Conservation (phyloP, 2,888 invertebrate genomes). For the Mylabris sibirica region DNA sequence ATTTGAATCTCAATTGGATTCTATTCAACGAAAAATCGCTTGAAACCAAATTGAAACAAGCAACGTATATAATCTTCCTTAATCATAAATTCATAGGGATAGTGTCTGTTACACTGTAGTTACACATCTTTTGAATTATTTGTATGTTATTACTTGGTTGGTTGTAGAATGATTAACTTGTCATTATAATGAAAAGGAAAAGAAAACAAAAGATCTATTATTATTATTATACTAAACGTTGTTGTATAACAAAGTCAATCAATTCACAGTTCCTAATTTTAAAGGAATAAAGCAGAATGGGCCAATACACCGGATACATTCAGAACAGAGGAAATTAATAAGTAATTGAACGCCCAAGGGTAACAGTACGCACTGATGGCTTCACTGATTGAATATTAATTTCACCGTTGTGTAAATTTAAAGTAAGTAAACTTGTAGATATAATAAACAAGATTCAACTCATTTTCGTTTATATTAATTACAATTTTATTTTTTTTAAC, state of each 20-base stretch:
- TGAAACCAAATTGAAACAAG: slow-evolving; percentile 5
- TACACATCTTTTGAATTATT: background rate
- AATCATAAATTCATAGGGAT: slow-evolving; percentile 9
- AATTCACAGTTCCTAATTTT: slow-evolving; percentile 6
- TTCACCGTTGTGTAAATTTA: slow-evolving; percentile 29
- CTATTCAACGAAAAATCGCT: slow-evolving; percentile 6
- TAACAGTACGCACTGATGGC: slow-evolving; percentile 47
- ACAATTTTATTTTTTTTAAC: too few species aligned
- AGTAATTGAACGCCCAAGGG: slow-evolving; percentile 51
- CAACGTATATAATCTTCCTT: background rate
- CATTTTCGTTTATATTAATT: too few species aligned
- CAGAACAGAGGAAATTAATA: slow-evolving; percentile 52
- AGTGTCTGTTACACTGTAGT: background rate
- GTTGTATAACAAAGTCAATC: background rate
- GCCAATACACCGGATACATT: slow-evolving; percentile 31
- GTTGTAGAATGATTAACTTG: slow-evolving; percentile 9
- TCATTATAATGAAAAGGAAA: background rate
- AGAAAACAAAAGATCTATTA: background rate
- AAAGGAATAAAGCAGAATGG: slow-evolving; percentile 18
- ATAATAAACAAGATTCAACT: too few species aligned
- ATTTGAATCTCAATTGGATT: slow-evolving; percentile 3
- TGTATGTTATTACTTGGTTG: background rate
- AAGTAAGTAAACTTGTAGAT: background rate
- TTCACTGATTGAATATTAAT: slow-evolving; percentile 52
- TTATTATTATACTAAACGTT: background rate